Base-by-base conservation (phyloP, 64 coral and sea anemone species). In the Pocillopora verrucosa region DNA sequence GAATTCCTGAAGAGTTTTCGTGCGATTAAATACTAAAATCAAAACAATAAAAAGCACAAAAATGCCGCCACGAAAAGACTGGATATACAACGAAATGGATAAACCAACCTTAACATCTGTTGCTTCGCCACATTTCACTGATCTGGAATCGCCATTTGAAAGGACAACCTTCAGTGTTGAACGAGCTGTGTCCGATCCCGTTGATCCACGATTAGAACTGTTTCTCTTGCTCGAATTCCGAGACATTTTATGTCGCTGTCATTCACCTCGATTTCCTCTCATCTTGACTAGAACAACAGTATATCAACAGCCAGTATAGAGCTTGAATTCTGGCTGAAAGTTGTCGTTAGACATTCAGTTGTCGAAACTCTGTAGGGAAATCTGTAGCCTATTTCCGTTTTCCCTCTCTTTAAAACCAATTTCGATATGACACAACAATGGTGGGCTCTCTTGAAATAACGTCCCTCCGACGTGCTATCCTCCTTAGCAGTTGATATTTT, bases 61-160 rank as follows among this genome's bases (percentile, higher is more conserved):
- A 65, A 65, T 67, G 10, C 22, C 38, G 16, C 16, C 30, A 37
- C 9, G 14, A 62, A 58, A 25, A 63, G 60, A 26, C 16, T 15
- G 34, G 16, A 16, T 4, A 65, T 51, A 72, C 36, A 17, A 22
- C 16, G 1, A 56, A 25, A 85, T 25, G 22, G 25, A 67, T 65
- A 13, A 84, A 56, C 20, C 61, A 58, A 95, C 97, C 97, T 99
- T 99, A 84, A 99, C 93, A 86, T 99, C 97, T 57, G 97, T 99
- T 51, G 91, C 91, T 84, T 99, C 97, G 35, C 97, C 97, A 61
- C 94, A 99, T 91, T 99, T 99, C 9, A 99, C 94, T 84, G 93
- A 95, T 88, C 97, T 89, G 15, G 94, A 99, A 74, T 95, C 97
- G 16, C 94, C 97, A 76, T 99, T 99, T 74, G 97, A 93, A 24